phyloP scores from a whole-genome alignment of 1,140 invertebrate genomes.

The Tachypleus tridentatus region DNA sequence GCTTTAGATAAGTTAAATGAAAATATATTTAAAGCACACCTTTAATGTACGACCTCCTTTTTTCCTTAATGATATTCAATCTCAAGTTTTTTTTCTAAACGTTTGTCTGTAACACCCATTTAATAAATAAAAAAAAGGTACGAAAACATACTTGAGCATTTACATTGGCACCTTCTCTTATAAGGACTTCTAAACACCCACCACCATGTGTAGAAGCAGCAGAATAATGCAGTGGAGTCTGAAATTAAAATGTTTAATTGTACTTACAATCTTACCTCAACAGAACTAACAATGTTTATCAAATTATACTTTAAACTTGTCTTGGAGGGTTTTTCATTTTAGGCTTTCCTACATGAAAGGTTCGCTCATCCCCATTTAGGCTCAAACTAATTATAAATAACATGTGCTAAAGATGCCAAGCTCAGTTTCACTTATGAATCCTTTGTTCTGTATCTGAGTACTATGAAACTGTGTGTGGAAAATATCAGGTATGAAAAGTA shows the following conservation, averaged over 20 bases:
- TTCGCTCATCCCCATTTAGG: too few relatives aligned
- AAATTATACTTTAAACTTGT: neutral
- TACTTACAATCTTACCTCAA: too few relatives aligned
- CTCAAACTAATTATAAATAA: too few relatives aligned
- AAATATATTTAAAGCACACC: neutral
- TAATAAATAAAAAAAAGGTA: neutral
- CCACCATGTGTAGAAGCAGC: constrained; percentile 48
- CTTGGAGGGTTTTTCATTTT: neutral
- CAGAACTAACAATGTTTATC: too few relatives aligned
- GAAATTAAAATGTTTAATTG: constrained; percentile 19
- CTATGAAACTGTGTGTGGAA: too few relatives aligned
- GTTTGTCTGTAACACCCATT: neutral
- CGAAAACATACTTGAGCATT: constrained; percentile 35
- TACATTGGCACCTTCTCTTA: constrained; percentile 41
- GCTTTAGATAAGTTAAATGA: neutral
- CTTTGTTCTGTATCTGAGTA: too few relatives aligned
- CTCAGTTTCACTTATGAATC: too few relatives aligned
- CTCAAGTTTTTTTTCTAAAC: neutral
- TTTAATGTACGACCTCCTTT: too few relatives aligned
- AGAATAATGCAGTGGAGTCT: constrained; percentile 51
- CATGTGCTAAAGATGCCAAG: too few relatives aligned
- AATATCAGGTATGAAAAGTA: too few relatives aligned
- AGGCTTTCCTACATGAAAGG: neutral
- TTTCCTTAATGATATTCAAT: too few relatives aligned
- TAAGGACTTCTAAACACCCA: constrained; percentile 45